Evolutionary conservation across 1,140 invertebrate species (phyloP), one percentile per base, ranked within the genome.

Genomic region (Cyrtorhinus lividipennis): DNA sequence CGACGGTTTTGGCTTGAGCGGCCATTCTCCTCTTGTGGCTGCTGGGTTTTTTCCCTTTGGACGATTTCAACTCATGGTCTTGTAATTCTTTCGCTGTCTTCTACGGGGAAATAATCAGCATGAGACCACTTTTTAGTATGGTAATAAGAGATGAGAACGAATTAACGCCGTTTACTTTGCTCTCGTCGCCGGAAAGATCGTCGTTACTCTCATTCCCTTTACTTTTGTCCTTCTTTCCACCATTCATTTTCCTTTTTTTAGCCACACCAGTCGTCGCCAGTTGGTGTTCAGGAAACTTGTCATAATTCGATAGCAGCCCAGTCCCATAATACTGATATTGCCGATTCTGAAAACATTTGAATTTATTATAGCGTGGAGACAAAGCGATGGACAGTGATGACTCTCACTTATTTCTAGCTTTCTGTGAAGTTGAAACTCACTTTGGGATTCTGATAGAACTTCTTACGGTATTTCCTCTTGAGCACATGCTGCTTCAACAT

Each of bases 251-350:
- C 73, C 67, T 79, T 61, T 78, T 80, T 62, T 80, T 79, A 66
- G 78, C 78, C 68, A 75, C 79, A 3, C 80, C 80, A 59, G 82
- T 77, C 61, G 83, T 76, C 46, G 78, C 70, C 63, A 82, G 83
- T 68, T 86, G 84, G 68, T 90, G 85, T 66, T 92, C 89, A 25
- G 85, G 81, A 73, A 88, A 94, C 69, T 86, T 83, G 70, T 95
- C 92, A 66, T 86, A 83, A 70, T 85, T 88, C 5, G 91, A 94
- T 3, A 95, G 75, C 24, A 95, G 74, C 2, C 92, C 90, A 64
- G 87, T 82, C 53, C 89, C 85, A 76, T 93, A 95, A 74, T 94
- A 95, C 75, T 88, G 87, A 76, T 90, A 93, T 63, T 89, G 86
- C 25, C 83, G 81, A 67, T 90, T 86, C 87, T 88, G n/a, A n/a